Conservation (phyloP, 2,888 invertebrate genomes). For the Napeogenes sylphis region DNA sequence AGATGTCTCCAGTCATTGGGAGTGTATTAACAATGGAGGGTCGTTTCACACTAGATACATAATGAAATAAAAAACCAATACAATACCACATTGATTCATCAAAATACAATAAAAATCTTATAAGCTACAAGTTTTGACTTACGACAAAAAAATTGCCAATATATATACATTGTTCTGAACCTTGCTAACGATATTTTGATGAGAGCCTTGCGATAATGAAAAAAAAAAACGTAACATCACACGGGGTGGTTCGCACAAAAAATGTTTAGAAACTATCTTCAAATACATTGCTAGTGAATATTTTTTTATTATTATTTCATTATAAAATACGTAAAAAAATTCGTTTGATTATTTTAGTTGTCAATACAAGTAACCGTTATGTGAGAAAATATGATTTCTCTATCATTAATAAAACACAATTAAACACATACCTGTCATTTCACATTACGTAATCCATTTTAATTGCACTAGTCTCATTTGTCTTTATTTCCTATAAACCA, state of each 20-base stretch:
- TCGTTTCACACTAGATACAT: conserved; percentile 27
- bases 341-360: too few species aligned
- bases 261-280: conserved; percentile 41
- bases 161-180: conserved; percentile 49
- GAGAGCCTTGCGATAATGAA: conserved; percentile 63
- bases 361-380: too few species aligned
- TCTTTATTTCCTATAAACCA: conserved; percentile 4
- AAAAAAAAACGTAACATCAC: conserved; percentile 38
- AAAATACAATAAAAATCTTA: conserved; percentile 51
- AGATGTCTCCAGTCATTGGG: background rate
- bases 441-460: background rate
- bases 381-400: too few species aligned
- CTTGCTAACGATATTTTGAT: conserved; percentile 73
- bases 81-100: conserved; percentile 43
- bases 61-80: conserved; percentile 19
- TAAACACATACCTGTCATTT: background rate
- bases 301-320: background rate
- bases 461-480: background rate
- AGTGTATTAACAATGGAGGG: conserved; percentile 15
- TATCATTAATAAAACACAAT: background rate
- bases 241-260: conserved; percentile 31
- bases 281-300: conserved; percentile 17
- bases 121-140: conserved; percentile 55
- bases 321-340: too few species aligned
- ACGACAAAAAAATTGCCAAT: conserved; percentile 70